Evolutionary conservation across 2,797 vertebrate genomes (phyloP), one percentile per base, ranked within the genome.

Genomic region (Anabacerthia variegaticeps): DNA sequence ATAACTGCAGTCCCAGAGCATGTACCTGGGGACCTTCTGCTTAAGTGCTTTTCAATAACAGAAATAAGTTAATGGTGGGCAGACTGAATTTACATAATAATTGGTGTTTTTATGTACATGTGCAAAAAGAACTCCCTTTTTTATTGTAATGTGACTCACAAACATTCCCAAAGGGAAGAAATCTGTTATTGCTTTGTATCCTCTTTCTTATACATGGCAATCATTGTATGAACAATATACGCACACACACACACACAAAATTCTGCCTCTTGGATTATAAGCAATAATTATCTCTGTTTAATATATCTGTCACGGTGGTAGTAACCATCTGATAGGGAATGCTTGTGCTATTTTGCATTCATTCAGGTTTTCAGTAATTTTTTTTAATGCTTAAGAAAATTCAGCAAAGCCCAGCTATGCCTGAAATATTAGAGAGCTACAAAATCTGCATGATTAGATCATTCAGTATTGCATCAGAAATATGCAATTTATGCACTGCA

Each of bases 71-170:
- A 89, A 86, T 85, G 37, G 10, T 3, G 3, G 55, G 46, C 10
- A 92, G 48, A 74, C 52, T 91, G 32, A 89, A 88, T 97, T 95
- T 95, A 43, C 88, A 91, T 86, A 93, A 58, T 90, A 81, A 95
- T 55, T 93, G 62, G 4, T 7, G 5, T 46, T 75, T 79, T 89
- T 91, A 92, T 66, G 59, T 91, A 85, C 39, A 19, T 37, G 34
- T 68, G 36, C 24, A 76, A 51, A 67, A 87, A 52, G 1, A 84
- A 24, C 58, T 85, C 22, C 52, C 67, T 90, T 92, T 46, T 92
- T 75, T 51, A 46, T 75, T 46, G 24, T 73, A 43, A 28, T 91
- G 71, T 82, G n/a, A 93, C 21, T 37, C 37, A 72, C 76, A 91
- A 69, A 91, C 26, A 10, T 28, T 81, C 80, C 67, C 55, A 87